Conservation (phyloP, 2,888 invertebrate species). For the Choristoneura rosaceana region DNA sequence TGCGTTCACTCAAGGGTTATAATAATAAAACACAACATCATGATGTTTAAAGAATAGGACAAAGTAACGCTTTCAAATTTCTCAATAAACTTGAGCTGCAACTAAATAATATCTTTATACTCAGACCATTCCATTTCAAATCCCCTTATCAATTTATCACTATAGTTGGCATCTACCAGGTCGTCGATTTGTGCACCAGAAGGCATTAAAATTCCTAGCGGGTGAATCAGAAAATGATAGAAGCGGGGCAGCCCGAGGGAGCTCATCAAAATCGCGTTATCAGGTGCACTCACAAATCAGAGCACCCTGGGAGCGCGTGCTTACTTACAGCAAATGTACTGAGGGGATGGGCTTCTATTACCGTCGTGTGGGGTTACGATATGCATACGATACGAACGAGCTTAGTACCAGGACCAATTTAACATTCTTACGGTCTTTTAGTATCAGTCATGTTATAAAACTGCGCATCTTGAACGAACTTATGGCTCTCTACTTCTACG, state of each 20-base stretch:
- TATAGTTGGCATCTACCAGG: conserved; percentile 35
- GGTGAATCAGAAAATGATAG: conserved; percentile 44
- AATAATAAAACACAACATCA: no score
- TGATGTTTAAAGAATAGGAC: no score
- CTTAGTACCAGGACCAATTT: conserved; percentile 44
- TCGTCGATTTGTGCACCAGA: conserved; percentile 40
- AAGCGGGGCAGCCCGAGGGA: conserved; percentile 47
- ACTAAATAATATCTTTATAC: not conserved
- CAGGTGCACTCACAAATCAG: conserved; percentile 60
- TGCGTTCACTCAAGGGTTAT: no score
- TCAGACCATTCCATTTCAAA: conserved; percentile 21
- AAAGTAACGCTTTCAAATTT: no score
- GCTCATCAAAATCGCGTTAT: conserved; percentile 73
- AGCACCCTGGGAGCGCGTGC: conserved; percentile 47
- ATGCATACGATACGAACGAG: conserved; percentile 17
- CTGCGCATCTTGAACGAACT: conserved; percentile 53
- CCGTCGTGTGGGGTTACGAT: conserved; percentile 34
- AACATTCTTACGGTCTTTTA: conserved; percentile 44
- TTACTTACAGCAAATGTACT: conserved; percentile 42
- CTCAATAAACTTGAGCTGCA: not conserved
- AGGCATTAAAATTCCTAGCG: conserved; percentile 41
- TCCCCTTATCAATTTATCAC: conserved; percentile 35
- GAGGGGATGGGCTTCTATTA: conserved; percentile 45
- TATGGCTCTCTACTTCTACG: conserved; percentile 35
- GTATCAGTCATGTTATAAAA: conserved; percentile 65